Evolutionary conservation across 2,888 invertebrate genomes (phyloP), one percentile per base, ranked within the genome.

Genomic region (Ichneumoninae sp.): DNA sequence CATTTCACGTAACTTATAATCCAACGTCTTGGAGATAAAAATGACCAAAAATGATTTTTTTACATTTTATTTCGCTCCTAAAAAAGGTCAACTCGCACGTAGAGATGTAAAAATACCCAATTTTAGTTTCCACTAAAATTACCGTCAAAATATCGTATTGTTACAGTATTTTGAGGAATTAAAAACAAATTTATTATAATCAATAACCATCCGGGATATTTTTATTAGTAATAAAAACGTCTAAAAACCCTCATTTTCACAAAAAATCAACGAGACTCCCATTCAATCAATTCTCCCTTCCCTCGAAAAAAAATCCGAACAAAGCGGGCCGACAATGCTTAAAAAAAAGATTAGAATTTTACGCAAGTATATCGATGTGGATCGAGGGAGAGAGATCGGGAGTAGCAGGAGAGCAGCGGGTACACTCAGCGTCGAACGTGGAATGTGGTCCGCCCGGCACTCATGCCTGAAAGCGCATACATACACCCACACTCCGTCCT

Each of bases 391-490:
- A 54, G 47, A 63, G 60, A 63, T 60, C 63, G 44, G 73, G 73
- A 73, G 74, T 63, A 74, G 74, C 44, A 68, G 68, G 44, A 50
- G 74, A 74, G 71, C 36, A 57, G 73, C 74, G 22, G 8, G 44
- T 89, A 90, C 88, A 89, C 90, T 88, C 89, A 89, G 90, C 89
- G 90, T 91, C 90, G 89, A 90, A 92, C 90, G 89, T 91, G 93
- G 93, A 93, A 93, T 93, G 93, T 92, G 92, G 92, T 92, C 92
- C 90, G 92, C 90, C 89, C 87, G 89, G 89, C 87, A 83, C 88
- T 87, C 85, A 84, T 84, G 80, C 78, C 81, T 65, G 84, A 78
- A 47, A 47, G 70, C 78, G 78, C 78, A 66, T 83, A 85, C 82
- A 88, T 82, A 85, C 80, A 83, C 86, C 76, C 80, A 83, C 81